A percentile compares a stretch with the other conserved stretches of the same genome.
Evolutionary conservation across 2,888 invertebrate genomes (phyloP).

Genomic region (Tillus elongatus): DNA sequence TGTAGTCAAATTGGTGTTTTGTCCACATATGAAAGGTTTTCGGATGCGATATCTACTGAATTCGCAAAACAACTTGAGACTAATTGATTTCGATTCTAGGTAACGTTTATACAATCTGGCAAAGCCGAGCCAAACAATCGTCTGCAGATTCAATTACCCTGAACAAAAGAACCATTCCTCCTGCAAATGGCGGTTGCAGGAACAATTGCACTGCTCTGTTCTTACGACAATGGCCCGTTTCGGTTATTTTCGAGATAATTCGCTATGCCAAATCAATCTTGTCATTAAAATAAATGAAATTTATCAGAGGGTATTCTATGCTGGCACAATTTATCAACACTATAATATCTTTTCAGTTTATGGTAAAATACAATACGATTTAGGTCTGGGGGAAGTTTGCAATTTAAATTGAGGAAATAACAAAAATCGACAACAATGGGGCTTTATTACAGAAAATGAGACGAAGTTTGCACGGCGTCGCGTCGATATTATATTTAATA

Average conservation of each 20-base stretch:
- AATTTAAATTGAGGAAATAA: too few relatives aligned
- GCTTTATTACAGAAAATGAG: too few relatives aligned
- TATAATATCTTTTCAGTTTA: too few relatives aligned
- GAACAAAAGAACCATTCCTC: constrained; percentile 40
- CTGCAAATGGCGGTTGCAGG: constrained; percentile 39
- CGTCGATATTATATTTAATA: too few relatives aligned
- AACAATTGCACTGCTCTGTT: constrained; percentile 34
- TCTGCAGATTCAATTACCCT: constrained; percentile 40
- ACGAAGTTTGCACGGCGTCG: too few relatives aligned
- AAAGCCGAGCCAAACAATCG: constrained; percentile 35
- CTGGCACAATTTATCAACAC: too few relatives aligned
- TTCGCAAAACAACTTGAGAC: constrained; percentile 27
- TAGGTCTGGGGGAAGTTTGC: too few relatives aligned
- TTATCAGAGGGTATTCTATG: background rate
- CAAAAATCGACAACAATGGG: too few relatives aligned
- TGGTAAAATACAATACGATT: too few relatives aligned
- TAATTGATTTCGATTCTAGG: constrained; percentile 37
- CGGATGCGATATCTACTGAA: constrained; percentile 8
- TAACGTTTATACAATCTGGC: constrained; percentile 38
- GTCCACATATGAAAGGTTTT: too few relatives aligned
- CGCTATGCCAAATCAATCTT: constrained; percentile 5
- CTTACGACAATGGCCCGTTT: constrained; percentile 22
- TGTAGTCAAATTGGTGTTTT: too few relatives aligned
- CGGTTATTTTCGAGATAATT: constrained; percentile 19
- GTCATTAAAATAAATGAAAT: constrained; percentile 3